Evolutionary conservation across 1,140 invertebrate genomes (phyloP), one percentile per base, ranked within the genome.

Genomic region (Drosophila saltans): DNA sequence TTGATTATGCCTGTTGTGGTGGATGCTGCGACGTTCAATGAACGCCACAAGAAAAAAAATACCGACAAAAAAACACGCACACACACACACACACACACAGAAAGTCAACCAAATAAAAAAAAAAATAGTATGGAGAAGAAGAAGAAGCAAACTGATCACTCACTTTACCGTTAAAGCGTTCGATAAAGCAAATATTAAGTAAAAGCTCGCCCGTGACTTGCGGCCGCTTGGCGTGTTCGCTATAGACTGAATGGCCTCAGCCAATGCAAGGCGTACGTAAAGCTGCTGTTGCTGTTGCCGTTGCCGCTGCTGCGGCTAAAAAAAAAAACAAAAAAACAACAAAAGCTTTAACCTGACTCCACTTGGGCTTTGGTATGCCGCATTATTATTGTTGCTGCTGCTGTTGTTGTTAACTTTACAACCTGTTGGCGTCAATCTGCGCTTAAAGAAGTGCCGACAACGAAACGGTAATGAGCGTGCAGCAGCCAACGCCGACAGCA

Each of bases 371-470:
- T 68, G 64, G 78, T 72, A 80, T 75, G 78, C 68, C 69, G 39
- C 39, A 28, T 58, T 62, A 41, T 66, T 70, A 52, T 57, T 75
- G 75, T 41, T 71, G 66, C 26, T 45, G 74, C 21, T 69, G 75
- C 26, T 64, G 72, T 28, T 56, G 58, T 26, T 55, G 64, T 56
- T 58, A 66, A 74, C 64, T 65, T 73, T 72, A 86, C 82, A 85
- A 85, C 82, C 82, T 85, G 82, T 85, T 85, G 71, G 82, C 71
- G 75, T 82, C 78, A 82, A 78, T 81, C 78, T 86, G 75, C 66
- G 66, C 75, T 85, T 85, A 85, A 81, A 85, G 75, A 86, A 86
- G 82, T 79, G 78, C 82, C 82, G 79, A 85, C 75, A 85, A 76
- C 66, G 28, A 66, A 79, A 85, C 82, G 78, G 75, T 86, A 86